Evolutionary conservation across 2,888 invertebrate genomes (phyloP).

Genomic region (Drosophila pseudotakahashii): DNA sequence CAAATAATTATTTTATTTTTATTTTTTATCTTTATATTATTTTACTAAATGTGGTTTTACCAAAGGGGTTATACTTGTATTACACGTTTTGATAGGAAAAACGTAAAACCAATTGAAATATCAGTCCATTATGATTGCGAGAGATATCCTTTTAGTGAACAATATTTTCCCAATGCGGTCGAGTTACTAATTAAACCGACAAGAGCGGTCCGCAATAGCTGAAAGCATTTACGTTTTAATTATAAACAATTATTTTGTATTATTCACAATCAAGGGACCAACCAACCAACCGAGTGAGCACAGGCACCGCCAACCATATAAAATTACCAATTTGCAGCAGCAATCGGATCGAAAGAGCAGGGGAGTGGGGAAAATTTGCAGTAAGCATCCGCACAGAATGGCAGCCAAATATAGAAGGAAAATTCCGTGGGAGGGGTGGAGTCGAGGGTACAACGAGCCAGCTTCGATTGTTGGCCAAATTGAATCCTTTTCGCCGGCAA

Average conservation of each 20-base stretch:
- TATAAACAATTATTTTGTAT: conserved; percentile 61
- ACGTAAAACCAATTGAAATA: no score
- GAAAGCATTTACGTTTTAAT: conserved; percentile 54
- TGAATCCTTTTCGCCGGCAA: conserved; percentile 50
- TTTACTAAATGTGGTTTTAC: no score
- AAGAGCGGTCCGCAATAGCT: conserved; percentile 24
- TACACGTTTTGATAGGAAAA: no score
- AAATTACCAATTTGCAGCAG: conserved; percentile 80
- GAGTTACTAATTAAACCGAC: conserved; percentile 15
- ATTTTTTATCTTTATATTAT: no score
- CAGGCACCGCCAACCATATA: conserved; percentile 81
- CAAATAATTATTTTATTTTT: no score
- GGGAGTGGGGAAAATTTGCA: conserved; percentile 13
- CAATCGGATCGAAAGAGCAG: conserved; percentile 1
- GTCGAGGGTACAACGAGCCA: conserved; percentile 3
- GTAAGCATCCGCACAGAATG: conserved; percentile 17
- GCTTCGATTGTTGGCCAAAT: conserved; percentile 46
- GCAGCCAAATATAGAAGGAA: conserved; percentile 13
- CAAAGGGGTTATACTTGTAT: no score
- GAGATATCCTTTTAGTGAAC: not conserved
- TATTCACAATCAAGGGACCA: conserved; percentile 46
- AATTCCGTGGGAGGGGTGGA: not conserved
- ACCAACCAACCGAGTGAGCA: conserved; percentile 25
- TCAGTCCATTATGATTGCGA: not conserved
- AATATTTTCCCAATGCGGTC: not conserved